phyloP scores from a whole-genome alignment of 2,888 invertebrate genomes.

The Andrena hattorfiana region DNA sequence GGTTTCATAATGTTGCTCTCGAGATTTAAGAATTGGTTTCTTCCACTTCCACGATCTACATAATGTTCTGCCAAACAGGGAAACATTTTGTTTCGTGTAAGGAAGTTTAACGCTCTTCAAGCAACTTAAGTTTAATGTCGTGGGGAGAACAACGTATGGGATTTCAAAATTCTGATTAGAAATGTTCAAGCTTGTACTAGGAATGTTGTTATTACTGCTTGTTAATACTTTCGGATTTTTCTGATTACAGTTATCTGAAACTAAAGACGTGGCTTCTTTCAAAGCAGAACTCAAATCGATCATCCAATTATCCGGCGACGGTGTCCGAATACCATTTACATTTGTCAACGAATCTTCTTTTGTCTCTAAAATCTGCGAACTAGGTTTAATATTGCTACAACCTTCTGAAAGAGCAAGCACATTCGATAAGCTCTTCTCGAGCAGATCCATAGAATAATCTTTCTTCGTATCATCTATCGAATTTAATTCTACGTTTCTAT shows the following conservation, averaged over 20 bases:
- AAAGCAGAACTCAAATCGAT: constrained; percentile 85
- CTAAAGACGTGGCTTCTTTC: constrained; percentile 39
- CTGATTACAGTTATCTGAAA: constrained; percentile 25
- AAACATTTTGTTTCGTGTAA: constrained; percentile 78
- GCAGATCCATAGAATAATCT: constrained; percentile 39
- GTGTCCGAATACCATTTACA: constrained; percentile 46
- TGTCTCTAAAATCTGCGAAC: constrained; percentile 19
- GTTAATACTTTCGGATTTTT: constrained; percentile 24
- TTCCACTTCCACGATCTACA: constrained; percentile 82
- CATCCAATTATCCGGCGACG: constrained; percentile 72
- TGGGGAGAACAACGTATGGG: constrained; percentile 44
- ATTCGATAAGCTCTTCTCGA: constrained; percentile 48
- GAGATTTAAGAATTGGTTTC: constrained; percentile 59
- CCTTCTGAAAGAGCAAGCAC: constrained; percentile 18
- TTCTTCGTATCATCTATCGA: constrained; percentile 1
- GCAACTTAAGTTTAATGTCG: constrained; percentile 63
- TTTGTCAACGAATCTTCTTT: constrained; percentile 16
- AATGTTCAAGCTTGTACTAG: constrained; percentile 18
- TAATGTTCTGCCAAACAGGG: constrained; percentile 86
- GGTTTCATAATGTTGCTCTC: constrained; percentile 15
- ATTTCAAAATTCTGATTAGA: constrained; percentile 18
- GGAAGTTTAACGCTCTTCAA: constrained; percentile 60
- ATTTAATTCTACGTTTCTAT: constrained; percentile 6
- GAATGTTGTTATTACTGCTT: constrained; percentile 11
- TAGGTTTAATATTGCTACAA: neutral